Percentiles rank a stretch among this genome's conserved stretches.
Conservation (phyloP, 2,113 vertebrate genomes). For the Orycteropus afer region DNA sequence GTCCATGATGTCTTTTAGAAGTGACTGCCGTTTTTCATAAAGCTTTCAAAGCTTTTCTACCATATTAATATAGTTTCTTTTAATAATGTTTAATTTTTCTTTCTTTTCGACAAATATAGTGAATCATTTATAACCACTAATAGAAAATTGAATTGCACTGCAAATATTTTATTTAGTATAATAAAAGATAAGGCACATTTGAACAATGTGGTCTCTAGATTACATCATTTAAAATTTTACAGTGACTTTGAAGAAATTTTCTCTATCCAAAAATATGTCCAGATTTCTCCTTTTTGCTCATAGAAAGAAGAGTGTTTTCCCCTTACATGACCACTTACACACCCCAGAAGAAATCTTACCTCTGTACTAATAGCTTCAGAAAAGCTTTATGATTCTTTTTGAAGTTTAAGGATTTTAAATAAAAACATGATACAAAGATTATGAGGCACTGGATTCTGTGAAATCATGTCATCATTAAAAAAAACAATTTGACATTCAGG, state of each 20-base stretch:
- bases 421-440: not conserved
- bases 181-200: slow-evolving; percentile 39
- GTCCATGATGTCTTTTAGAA: slow-evolving; percentile 2
- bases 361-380: not conserved
- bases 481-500: not conserved
- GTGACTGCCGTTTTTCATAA: not conserved
- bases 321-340: not conserved
- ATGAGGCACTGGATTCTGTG: not conserved
- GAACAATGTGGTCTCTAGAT: slow-evolving; percentile 31
- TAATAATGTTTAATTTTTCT: not conserved
- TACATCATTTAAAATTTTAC: slow-evolving; percentile 16
- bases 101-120: slow-evolving; percentile 4
- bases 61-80: not conserved
- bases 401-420: slow-evolving; percentile 47
- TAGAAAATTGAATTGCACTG: slow-evolving; percentile 45
- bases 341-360: slow-evolving; percentile 49
- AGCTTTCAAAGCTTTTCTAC: not conserved
- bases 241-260: slow-evolving; percentile 38
- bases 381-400: not conserved
- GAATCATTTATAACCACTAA: slow-evolving; percentile 34
- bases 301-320: not conserved
- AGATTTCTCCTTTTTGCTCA: slow-evolving; percentile 26
- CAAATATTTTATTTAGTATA: not conserved
- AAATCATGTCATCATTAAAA: slow-evolving; percentile 56
- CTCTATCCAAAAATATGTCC: not conserved